Evolutionary conservation across 2,888 invertebrate genomes (phyloP), one percentile per base, ranked within the genome.

Genomic region (Pardosa pseudoannulata): DNA sequence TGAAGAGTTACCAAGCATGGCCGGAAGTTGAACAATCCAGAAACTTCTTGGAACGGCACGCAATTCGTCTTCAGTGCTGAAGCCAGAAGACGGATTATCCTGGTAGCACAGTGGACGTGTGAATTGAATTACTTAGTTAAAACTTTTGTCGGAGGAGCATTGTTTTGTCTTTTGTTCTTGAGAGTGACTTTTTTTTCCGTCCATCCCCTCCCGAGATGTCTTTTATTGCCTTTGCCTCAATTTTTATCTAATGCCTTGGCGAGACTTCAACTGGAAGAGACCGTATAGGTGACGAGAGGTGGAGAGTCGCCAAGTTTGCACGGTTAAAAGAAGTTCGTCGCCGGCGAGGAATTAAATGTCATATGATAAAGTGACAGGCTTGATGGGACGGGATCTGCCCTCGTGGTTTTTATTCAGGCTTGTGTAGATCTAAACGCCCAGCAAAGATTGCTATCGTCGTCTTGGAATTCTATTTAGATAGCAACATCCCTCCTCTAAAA

Each of bases 271-370:
- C 39, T 73, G 67, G 56, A 27, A 46, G 27, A 62, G 32, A 65
- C 67, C 72, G 83, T 73, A 78, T 85, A 85, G 83, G 83, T 85
- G 83, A 78, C 73, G 83, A 79, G 78, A 50, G 78, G 78, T 73
- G 83, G 70, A 75, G 56, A 36, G 67, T 7, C 46, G 82, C 82
- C 82, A 83, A 76, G 41, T 56, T 71, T 36, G 80, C 64, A 72
- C 72, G 68, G 70, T 31, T 64, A 70, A 71, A 64, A 62, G 71
- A 39, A 64, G 56, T 27, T 46, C 41, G 82, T 62, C 75, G 62
- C 56, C 67, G 72, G 72, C 76, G 46, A 56, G 76, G 83, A 85
- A 85, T 85, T 85, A 85, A 85, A 85, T 85, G 83, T 85, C 83
- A 56, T 78, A 73, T 85, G 78, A 85, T 85, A 68, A 85, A 85